phyloP scores from a whole-genome alignment of 2,797 vertebrate genomes.

The Sebastes steindachneri region DNA sequence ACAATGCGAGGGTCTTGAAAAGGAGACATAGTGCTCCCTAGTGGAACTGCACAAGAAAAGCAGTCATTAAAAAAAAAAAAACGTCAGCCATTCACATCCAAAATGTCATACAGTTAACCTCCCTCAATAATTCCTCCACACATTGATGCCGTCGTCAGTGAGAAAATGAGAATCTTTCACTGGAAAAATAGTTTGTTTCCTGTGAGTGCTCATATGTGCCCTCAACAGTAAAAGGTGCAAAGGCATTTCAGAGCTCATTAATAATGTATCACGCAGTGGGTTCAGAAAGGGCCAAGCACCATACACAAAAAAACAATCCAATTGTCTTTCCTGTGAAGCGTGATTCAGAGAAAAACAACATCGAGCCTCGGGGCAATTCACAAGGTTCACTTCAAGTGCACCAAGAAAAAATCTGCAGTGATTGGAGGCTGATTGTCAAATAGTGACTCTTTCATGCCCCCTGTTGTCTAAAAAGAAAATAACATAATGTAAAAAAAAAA shows the following conservation, averaged over 20 bases:
- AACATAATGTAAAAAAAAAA: neutral
- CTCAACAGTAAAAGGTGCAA: slow-evolving; percentile 3
- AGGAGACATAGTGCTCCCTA: slow-evolving; percentile 53
- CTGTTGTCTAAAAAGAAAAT: slow-evolving; percentile 47
- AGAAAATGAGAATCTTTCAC: neutral
- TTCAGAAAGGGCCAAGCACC: slow-evolving; percentile 1
- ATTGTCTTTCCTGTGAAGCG: slow-evolving; percentile 56
- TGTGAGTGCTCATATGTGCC: neutral
- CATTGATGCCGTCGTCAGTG: neutral
- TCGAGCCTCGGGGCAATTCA: slow-evolving; percentile 44
- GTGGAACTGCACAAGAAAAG: slow-evolving; percentile 38
- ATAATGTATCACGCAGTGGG: slow-evolving; percentile 25
- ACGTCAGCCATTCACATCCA: neutral
- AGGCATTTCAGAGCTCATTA: slow-evolving; percentile 41
- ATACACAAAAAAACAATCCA: slow-evolving; percentile 40
- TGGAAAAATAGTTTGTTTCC: neutral
- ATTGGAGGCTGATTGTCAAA: slow-evolving; percentile 5
- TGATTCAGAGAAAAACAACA: slow-evolving; percentile 64
- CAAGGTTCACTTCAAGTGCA: slow-evolving; percentile 73
- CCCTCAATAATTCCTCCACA: neutral
- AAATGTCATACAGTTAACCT: neutral
- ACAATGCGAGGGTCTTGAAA: neutral
- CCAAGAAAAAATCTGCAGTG: neutral
- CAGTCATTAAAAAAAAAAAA: slow-evolving; percentile 15
- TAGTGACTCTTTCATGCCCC: slow-evolving; percentile 48